These are phyloP conservation scores for Varanus komodoensis DNA, from an alignment of 2,113 vertebrate genomes.

Conservation along the genomic window DNA sequence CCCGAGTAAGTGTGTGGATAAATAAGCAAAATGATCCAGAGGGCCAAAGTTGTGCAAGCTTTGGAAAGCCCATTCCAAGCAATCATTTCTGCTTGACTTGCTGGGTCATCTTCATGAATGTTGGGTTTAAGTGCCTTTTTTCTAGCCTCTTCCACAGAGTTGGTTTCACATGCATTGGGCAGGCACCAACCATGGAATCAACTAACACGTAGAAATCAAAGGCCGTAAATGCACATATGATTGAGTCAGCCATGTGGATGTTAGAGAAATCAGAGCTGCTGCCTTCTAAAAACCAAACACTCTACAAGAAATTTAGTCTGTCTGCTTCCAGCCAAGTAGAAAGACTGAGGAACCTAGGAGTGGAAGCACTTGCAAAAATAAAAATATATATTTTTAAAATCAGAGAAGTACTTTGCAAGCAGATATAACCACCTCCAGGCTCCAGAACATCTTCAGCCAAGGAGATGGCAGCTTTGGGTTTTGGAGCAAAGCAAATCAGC, in stretches of 20 bases:
- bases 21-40: not conserved
- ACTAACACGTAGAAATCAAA: not conserved
- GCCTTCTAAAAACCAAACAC: conserved; percentile 20
- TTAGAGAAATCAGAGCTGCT: conserved; percentile 9
- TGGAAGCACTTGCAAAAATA: not conserved
- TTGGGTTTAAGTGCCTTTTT: not conserved
- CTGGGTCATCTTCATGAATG: not conserved
- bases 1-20: not conserved
- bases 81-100: not conserved
- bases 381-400: not conserved
- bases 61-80: not conserved
- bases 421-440: not conserved
- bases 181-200: not conserved
- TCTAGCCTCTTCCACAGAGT: not conserved
- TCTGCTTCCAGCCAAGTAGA: not conserved
- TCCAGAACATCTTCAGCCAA: not conserved
- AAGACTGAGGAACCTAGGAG: not conserved
- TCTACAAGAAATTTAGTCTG: too few relatives aligned
- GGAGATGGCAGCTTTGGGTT: not conserved
- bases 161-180: not conserved
- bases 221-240: not conserved
- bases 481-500: not conserved
- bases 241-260: not conserved
- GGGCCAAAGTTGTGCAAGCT: not conserved
- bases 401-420: not conserved